Base-by-base conservation (phyloP, 2,113 vertebrate genomes). In the Tenrec ecaudatus region DNA sequence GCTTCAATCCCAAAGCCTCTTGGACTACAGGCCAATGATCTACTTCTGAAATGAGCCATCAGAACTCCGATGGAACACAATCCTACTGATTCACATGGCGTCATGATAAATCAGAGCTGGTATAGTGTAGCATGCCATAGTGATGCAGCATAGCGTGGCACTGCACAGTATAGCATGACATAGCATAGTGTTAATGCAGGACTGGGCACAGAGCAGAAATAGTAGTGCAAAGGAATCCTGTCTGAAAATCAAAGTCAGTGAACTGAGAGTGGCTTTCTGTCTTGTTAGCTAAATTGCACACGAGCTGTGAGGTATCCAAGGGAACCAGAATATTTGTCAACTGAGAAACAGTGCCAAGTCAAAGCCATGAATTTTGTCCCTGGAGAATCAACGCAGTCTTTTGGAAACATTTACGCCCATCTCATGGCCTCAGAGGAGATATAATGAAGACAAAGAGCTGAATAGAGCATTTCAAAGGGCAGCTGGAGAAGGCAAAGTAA, bases 201-300 rank as follows among this genome's bases (percentile, higher is more conserved):
- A 11, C 69, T 16, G 36, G 82, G n/a, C 31, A 38, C 4, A 10
- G 3, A 20, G 29, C 71, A 64, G 16, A 29, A 6, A 4, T 64
- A 20, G 33, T 19, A 29, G n/a, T 80, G 60, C 20, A 64, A 47
- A 92, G 33, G 38, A 76, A 68, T 17, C 31, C 43, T 1, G 20
- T n/a, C 84, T 77, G 71, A 87, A 90, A 89, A 80, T 82, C 58
- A 89, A 82, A 75, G 38, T 47, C 3, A 76, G 6, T 12, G 20
- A 22, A 71, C 0, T 64, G 68, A 60, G 20, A 19, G n/a, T 77
- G 23, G 10, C 38, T 79, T 79, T 73, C 36, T 57, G 19, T 64
- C 11, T 0, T 31, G 29, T 85, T 58, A 73, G 43, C 47, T 57
- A 75, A 90, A 23, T 8, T 64, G 19, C 16, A 27, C 9, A 15